Conservation (phyloP, 1,140 invertebrate genomes). For the Brachionus sp. region DNA sequence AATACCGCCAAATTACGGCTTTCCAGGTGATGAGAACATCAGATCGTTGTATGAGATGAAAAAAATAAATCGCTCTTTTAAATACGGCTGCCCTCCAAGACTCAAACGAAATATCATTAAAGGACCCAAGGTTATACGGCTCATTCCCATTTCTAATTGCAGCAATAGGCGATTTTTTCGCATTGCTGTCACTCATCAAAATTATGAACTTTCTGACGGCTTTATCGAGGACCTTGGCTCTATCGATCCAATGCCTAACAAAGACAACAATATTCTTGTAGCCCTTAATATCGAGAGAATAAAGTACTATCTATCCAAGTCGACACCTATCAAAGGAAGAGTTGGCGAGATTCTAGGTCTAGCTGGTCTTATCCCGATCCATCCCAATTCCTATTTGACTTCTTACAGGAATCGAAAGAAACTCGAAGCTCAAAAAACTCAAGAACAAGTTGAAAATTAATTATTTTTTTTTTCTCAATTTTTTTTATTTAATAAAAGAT, state of each 20-base stretch:
- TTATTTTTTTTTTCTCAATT: neutral
- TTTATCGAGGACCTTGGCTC: conserved; percentile 41
- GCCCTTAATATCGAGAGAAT: conserved; percentile 41
- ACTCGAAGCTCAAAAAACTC: neutral
- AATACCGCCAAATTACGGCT: conserved; percentile 37
- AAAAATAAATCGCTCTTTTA: conserved; percentile 42
- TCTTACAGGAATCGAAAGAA: conserved; percentile 32
- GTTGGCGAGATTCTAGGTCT: conserved; percentile 32
- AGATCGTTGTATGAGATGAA: conserved; percentile 22
- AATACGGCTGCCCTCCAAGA: conserved; percentile 23
- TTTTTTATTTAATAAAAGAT: conserved; percentile 14
- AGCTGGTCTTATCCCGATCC: conserved; percentile 31
- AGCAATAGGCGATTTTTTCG: conserved; percentile 34
- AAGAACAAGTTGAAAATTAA: conserved; percentile 20
- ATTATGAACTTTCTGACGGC: neutral
- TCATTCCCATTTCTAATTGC: conserved; percentile 33
- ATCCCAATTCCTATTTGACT: conserved; percentile 23
- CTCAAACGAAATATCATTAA: neutral
- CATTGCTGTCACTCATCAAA: conserved; percentile 17
- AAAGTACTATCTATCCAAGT: conserved; percentile 24
- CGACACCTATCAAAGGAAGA: neutral
- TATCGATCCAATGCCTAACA: conserved; percentile 43
- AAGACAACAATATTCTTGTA: conserved; percentile 26
- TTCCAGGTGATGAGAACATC: conserved; percentile 30
- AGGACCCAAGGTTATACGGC: conserved; percentile 19